Conservation (phyloP, 2,113 vertebrate genomes). For the Orcinus orca region DNA sequence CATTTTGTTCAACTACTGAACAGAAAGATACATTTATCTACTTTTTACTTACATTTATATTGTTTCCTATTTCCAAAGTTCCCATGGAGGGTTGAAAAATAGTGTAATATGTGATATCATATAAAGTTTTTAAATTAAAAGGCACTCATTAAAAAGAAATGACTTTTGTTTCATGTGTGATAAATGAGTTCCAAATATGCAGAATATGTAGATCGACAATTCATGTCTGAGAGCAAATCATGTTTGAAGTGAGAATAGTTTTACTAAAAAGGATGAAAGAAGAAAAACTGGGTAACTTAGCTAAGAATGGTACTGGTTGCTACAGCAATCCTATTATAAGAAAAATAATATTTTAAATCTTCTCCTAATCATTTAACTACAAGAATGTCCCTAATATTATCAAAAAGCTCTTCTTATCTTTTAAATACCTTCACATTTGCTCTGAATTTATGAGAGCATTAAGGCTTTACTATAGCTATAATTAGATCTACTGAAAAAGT, state of each 20-base stretch:
- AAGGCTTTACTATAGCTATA: conserved; percentile 54
- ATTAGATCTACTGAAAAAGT: conserved; percentile 64
- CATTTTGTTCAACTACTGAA: background rate
- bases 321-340: conserved; percentile 61
- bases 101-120: background rate
- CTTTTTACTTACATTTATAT: background rate
- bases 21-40: background rate
- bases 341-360: conserved; percentile 66
- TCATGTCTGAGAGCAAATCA: conserved; percentile 38
- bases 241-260: conserved; percentile 48
- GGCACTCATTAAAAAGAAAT: background rate
- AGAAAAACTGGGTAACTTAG: conserved; percentile 63
- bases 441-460: conserved; percentile 69
- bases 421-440: conserved; percentile 47
- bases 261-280: conserved; percentile 40
- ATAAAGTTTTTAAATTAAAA: background rate
- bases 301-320: conserved; percentile 37
- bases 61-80: background rate
- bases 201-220: background rate
- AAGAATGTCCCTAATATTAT: conserved; percentile 65
- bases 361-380: conserved; percentile 57
- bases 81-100: background rate
- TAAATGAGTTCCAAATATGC: conserved; percentile 3
- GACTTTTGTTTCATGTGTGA: background rate
- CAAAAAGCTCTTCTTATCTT: conserved; percentile 71